phyloP scores from a whole-genome alignment of 2,113 vertebrate species.

The Ptyas mucosa region DNA sequence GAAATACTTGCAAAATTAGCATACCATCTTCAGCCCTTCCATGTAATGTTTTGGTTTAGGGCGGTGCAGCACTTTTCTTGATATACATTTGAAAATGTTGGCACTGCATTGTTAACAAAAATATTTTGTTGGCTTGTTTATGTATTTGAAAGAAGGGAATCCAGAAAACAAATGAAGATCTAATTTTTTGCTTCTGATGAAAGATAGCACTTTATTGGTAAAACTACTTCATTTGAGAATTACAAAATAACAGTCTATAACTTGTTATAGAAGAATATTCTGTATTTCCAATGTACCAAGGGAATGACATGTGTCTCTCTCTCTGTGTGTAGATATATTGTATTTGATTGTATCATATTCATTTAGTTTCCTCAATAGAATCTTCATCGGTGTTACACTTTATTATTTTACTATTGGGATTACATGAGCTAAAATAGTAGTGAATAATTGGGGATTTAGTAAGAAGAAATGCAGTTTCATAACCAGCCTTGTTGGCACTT shows the following conservation, averaged over 20 bases:
- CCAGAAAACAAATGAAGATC: not conserved
- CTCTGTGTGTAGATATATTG: not conserved
- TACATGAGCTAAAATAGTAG: conserved; percentile 46
- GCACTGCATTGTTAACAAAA: not conserved
- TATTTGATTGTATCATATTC: not conserved
- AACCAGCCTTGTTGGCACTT: conserved; percentile 50
- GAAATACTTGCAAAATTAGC: conserved; percentile 1
- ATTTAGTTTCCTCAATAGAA: conserved; percentile 31
- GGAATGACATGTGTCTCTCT: not conserved
- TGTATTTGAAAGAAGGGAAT: not conserved
- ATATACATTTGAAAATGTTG: not conserved
- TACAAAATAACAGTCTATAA: not conserved
- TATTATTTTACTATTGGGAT: conserved; percentile 13
- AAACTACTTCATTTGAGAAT: not conserved
- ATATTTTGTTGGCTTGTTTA: not conserved
- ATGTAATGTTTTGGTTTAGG: not conserved
- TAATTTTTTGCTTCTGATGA: not conserved
- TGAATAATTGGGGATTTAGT: conserved; percentile 47
- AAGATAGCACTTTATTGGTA: conserved; percentile 11
- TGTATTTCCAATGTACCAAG: not conserved
- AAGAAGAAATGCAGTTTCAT: conserved; percentile 40
- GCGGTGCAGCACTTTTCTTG: not conserved
- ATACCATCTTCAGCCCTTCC: conserved; percentile 4
- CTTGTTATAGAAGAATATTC: conserved; percentile 12
- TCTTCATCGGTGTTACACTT: not conserved